phyloP scores from a whole-genome alignment of 2,888 invertebrate genomes.

The Miltochrista miniata region DNA sequence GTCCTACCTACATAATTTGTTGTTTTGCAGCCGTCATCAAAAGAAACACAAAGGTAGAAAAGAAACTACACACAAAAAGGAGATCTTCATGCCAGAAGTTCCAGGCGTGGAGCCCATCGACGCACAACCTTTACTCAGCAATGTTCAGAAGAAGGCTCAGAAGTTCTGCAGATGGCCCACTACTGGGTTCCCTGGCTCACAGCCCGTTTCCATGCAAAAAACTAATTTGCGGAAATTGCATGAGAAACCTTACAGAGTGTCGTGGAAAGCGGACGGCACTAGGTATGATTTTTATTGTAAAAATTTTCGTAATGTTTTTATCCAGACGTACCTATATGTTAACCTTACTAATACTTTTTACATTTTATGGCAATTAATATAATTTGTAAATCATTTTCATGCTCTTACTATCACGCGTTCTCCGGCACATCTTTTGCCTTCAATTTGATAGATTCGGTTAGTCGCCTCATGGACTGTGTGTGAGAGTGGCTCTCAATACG shows the following conservation, averaged over 20 bases:
- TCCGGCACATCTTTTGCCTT: too few relatives aligned
- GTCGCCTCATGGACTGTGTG: too few relatives aligned
- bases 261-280: constrained; percentile 99
- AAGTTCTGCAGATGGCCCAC: constrained; percentile 91
- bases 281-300: constrained; percentile 79
- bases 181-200: constrained; percentile 96
- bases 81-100: constrained; percentile 94
- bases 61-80: constrained; percentile 85
- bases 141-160: constrained; percentile 89
- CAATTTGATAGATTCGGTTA: too few relatives aligned
- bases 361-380: too few relatives aligned
- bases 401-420: too few relatives aligned
- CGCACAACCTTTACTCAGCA: constrained; percentile 82
- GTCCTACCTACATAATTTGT: too few relatives aligned
- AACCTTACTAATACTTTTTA: too few relatives aligned
- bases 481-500: too few relatives aligned
- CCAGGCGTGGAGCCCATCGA: constrained; percentile 89
- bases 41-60: constrained; percentile 70
- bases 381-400: too few relatives aligned
- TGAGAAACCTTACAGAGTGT: constrained; percentile 95
- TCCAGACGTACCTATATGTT: too few relatives aligned
- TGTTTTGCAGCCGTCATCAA: constrained; percentile 22
- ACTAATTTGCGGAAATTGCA: constrained; percentile 90
- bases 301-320: neutral
- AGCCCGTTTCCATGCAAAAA: constrained; percentile 98